These are phyloP conservation scores for Euzetes globulus DNA, from an alignment of 2,888 invertebrate genomes.

Conservation along the genomic window DNA sequence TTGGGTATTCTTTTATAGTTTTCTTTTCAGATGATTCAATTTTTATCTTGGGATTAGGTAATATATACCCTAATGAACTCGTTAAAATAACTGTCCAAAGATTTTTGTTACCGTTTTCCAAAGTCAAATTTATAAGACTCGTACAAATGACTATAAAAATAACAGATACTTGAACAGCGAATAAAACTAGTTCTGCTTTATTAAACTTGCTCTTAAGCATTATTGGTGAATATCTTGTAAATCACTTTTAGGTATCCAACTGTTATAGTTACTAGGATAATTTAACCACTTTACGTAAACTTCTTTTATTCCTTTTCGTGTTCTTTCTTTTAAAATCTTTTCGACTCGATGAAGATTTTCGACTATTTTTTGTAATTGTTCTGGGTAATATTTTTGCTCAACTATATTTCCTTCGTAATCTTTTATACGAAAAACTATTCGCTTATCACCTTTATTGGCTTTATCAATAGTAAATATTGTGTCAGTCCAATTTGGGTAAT, in stretches of 20 bases:
- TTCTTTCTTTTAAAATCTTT: background rate
- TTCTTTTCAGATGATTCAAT: background rate
- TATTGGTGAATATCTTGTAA: too few relatives aligned
- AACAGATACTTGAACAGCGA: background rate
- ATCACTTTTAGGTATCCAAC: background rate
- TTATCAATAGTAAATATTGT: constrained; percentile 8
- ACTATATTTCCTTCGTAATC: constrained; percentile 1
- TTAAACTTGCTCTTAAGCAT: background rate
- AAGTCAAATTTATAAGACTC: background rate
- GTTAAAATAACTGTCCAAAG: constrained; percentile 8
- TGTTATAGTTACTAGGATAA: constrained; percentile 12
- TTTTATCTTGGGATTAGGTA: background rate
- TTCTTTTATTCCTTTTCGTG: background rate
- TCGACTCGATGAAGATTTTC: constrained; percentile 9
- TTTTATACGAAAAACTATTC: background rate
- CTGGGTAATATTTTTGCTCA: constrained; percentile 5
- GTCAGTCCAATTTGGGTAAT: constrained; percentile 9
- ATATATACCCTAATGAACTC: background rate
- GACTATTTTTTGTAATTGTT: constrained; percentile 10
- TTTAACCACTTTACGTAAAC: constrained; percentile 29
- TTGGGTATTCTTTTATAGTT: background rate
- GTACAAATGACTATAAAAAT: background rate
- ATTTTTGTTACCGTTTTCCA: background rate
- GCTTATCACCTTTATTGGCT: background rate
- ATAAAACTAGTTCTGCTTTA: background rate